Evolutionary conservation across 2,888 invertebrate species (phyloP).

Genomic region (Hecatera dysodea): DNA sequence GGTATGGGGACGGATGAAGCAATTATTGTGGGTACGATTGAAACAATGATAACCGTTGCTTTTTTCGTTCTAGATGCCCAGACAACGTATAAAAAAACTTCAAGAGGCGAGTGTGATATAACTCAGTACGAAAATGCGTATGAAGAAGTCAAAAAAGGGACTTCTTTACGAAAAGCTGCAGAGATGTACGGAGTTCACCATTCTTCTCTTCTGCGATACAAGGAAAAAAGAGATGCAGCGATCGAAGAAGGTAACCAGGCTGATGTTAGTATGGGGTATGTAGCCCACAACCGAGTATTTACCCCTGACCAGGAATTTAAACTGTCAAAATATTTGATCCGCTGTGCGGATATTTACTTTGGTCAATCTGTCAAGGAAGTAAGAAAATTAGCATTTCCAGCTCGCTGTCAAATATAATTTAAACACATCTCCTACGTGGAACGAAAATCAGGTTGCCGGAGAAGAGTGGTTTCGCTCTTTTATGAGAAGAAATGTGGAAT

Average conservation of each 20-base stretch:
- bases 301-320: conserved; percentile 10
- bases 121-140: conserved; percentile 9
- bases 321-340: conserved; percentile 24
- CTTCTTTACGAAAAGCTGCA: conserved; percentile 6
- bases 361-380: not conserved
- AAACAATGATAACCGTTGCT: not conserved
- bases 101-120: conserved; percentile 1
- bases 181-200: conserved; percentile 5
- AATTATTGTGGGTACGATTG: conserved; percentile 2
- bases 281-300: not conserved
- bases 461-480: conserved; percentile 10
- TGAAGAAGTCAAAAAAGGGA: conserved; percentile 10
- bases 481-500: not conserved
- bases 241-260: not conserved
- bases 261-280: conserved; percentile 1
- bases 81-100: not conserved
- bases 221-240: not conserved
- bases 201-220: conserved; percentile 8
- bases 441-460: not conserved
- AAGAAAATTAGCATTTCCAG: not conserved
- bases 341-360: conserved; percentile 5
- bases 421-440: conserved; percentile 1
- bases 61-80: not conserved
- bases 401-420: not conserved
- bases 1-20: not conserved